Percentiles rank a stretch among this genome's conserved stretches.
Conservation (phyloP, 2,888 invertebrate species). For the Timema cristinae region DNA sequence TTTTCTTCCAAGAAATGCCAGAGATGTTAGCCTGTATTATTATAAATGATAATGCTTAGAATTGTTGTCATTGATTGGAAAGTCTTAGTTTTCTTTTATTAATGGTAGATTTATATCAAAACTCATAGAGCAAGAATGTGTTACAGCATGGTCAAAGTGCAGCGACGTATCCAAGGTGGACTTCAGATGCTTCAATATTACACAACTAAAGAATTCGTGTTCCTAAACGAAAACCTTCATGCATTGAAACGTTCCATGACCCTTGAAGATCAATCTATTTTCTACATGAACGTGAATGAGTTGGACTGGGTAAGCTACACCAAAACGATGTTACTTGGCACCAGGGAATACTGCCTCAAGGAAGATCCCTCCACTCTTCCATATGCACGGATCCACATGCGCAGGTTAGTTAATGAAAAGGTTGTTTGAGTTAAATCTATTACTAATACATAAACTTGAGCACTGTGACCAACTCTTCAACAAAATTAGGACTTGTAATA, state of each 20-base stretch:
- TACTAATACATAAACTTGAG: too few relatives aligned
- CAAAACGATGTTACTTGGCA: conserved; percentile 47
- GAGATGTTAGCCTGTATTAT: too few relatives aligned
- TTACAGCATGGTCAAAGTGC: conserved; percentile 46
- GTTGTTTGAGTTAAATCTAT: too few relatives aligned
- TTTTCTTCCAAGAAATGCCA: too few relatives aligned
- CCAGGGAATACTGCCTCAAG: conserved; percentile 46
- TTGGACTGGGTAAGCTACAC: conserved; percentile 48
- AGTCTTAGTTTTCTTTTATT: background rate
- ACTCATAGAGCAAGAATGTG: background rate
- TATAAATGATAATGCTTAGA: background rate
- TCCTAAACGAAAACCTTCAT: conserved; percentile 40
- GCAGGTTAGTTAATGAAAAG: conserved; percentile 5
- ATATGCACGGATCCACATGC: conserved; percentile 33
- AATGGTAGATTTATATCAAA: conserved; percentile 1
- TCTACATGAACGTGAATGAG: conserved; percentile 43
- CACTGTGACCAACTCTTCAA: too few relatives aligned
- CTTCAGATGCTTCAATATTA: conserved; percentile 47
- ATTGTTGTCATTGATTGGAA: background rate
- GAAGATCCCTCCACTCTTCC: conserved; percentile 41
- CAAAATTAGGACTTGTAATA: too few relatives aligned
- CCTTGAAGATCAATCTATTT: conserved; percentile 39
- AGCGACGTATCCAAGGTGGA: conserved; percentile 45
- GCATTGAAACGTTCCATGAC: conserved; percentile 35
- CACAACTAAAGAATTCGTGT: conserved; percentile 48